Evolutionary conservation across 1,140 invertebrate species (phyloP).

Genomic region (Drosophila grimshawi): DNA sequence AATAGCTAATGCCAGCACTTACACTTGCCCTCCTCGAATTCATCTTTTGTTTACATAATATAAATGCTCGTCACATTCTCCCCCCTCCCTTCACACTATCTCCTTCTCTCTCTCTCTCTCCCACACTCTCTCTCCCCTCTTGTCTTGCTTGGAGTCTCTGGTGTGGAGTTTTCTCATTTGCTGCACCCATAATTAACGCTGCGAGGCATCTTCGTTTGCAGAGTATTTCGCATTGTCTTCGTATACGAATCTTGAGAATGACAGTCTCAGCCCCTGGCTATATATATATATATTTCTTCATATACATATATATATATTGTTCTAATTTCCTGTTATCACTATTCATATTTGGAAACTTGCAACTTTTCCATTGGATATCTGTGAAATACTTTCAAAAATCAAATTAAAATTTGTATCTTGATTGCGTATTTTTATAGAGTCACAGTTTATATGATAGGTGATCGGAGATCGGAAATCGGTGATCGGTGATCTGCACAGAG

Average conservation of each 20-base stretch:
- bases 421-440: no score
- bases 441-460: no score
- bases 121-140: no score
- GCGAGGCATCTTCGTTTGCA: constrained; percentile 10
- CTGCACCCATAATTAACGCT: constrained; percentile 20
- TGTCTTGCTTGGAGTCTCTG: background rate
- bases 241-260: background rate
- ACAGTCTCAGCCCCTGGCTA: background rate
- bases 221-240: constrained; percentile 31
- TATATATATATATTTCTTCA: background rate
- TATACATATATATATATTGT: no score
- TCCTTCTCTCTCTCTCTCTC: background rate
- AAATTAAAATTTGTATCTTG: no score
- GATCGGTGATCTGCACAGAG: no score
- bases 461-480: no score
- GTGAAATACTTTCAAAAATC: no score
- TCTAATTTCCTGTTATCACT: no score
- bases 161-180: constrained; percentile 20
- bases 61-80: constrained; percentile 29
- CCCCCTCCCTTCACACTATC: constrained; percentile 1
- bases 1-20: constrained; percentile 74
- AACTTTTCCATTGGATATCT: no score
- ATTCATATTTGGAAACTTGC: no score
- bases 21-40: constrained; percentile 49
- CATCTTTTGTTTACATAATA: constrained; percentile 71